phyloP scores from a whole-genome alignment of 2,888 invertebrate genomes.

The Galeruca laticollis region DNA sequence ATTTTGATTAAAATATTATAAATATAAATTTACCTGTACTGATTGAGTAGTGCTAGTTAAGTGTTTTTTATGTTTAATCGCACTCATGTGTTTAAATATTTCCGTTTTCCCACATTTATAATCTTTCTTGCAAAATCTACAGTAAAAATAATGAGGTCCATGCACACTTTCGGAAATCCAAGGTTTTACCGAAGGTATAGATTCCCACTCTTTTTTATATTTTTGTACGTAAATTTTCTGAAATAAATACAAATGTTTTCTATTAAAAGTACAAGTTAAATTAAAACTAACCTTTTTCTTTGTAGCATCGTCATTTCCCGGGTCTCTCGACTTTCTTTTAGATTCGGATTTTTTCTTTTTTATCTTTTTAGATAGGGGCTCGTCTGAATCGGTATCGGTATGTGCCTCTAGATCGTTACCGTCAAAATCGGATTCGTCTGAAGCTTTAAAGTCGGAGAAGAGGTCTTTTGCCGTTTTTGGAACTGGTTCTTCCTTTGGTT shows the following conservation, averaged over 20 bases:
- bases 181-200: slow-evolving; percentile 61
- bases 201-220: slow-evolving; percentile 64
- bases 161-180: slow-evolving; percentile 63
- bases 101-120: slow-evolving; percentile 63
- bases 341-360: slow-evolving; percentile 45
- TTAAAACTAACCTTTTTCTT: slow-evolving; percentile 48
- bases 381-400: slow-evolving; percentile 50
- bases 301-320: slow-evolving; percentile 38
- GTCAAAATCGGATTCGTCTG: slow-evolving; percentile 53
- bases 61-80: slow-evolving; percentile 61
- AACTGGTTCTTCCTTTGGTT: slow-evolving; percentile 45
- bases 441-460: slow-evolving; percentile 58
- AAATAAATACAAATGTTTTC: slow-evolving; percentile 24
- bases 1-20: too few species aligned
- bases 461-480: slow-evolving; percentile 58
- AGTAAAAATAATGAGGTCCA: slow-evolving; percentile 62
- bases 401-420: slow-evolving; percentile 48
- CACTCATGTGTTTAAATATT: slow-evolving; percentile 63
- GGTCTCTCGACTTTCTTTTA: slow-evolving; percentile 38
- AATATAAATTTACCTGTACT: slow-evolving; percentile 47
- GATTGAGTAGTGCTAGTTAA: slow-evolving; percentile 47
- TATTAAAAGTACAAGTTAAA: not conserved
- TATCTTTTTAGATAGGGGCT: slow-evolving; percentile 53
- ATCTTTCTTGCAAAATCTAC: slow-evolving; percentile 64
- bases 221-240: slow-evolving; percentile 59